These are phyloP conservation scores for Falcaria lacertinaria DNA, from an alignment of 2,888 invertebrate species.

Conservation along the genomic window DNA sequence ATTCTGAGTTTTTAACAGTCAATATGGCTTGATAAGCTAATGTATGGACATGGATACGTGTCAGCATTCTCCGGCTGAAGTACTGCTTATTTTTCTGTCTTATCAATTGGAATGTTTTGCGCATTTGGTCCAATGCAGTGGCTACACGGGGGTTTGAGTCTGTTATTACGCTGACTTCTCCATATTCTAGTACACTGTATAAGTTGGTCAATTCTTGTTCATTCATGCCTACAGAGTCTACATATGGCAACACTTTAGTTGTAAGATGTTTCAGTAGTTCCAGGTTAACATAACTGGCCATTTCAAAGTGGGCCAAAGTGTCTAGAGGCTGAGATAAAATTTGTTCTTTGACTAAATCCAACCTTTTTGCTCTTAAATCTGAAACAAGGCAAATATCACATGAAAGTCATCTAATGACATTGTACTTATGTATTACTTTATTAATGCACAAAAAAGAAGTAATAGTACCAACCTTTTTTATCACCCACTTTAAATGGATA, in stretches of 20 bases:
- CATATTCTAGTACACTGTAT: constrained; percentile 83
- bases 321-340: constrained; percentile 78
- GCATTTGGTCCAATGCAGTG: constrained; percentile 89
- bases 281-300: constrained; percentile 91
- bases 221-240: constrained; percentile 93
- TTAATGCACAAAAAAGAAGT: neutral
- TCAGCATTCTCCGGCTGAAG: constrained; percentile 78
- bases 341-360: constrained; percentile 83
- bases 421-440: neutral
- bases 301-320: constrained; percentile 89
- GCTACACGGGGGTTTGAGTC: constrained; percentile 90
- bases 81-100: constrained; percentile 59
- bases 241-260: constrained; percentile 84
- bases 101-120: constrained; percentile 81
- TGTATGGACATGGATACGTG: constrained; percentile 91
- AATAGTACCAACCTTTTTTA: constrained; percentile 42
- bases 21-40: constrained; percentile 92
- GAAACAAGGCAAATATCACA: no score
- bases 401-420: no score
- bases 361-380: constrained; percentile 82
- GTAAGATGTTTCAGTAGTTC: constrained; percentile 83
- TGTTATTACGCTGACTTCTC: constrained; percentile 85
- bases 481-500: constrained; percentile 83
- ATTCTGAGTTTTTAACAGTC: constrained; percentile 82
- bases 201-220: constrained; percentile 92